phyloP scores from a whole-genome alignment of 2,797 vertebrate species.

The Oryzias sinensis region DNA sequence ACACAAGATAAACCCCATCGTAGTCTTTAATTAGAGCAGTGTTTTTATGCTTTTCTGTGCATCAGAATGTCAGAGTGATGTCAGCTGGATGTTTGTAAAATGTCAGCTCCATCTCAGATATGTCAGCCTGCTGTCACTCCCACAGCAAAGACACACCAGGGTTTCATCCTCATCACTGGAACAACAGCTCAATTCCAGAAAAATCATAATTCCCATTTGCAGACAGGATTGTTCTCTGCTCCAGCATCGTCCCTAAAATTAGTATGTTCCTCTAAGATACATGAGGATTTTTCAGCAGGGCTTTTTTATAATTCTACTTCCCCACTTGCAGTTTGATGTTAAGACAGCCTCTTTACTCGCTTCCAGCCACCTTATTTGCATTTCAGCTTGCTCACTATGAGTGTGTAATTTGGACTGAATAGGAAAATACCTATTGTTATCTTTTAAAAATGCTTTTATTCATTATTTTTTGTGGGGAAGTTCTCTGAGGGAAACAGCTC shows the following conservation, averaged over 20 bases:
- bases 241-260: slow-evolving; percentile 15
- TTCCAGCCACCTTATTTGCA: slow-evolving; percentile 31
- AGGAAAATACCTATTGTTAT: slow-evolving; percentile 15
- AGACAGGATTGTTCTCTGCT: slow-evolving; percentile 10
- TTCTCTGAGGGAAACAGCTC: slow-evolving; percentile 27
- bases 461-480: slow-evolving; percentile 25
- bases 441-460: slow-evolving; percentile 32
- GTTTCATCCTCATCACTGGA: slow-evolving; percentile 29
- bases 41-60: slow-evolving; percentile 4
- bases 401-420: slow-evolving; percentile 10
- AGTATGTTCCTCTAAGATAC: slow-evolving; percentile 12
- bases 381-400: slow-evolving; percentile 22
- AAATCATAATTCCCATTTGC: slow-evolving; percentile 17
- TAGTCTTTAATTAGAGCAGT: slow-evolving; percentile 10
- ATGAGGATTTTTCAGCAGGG: slow-evolving; percentile 17
- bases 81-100: slow-evolving; percentile 32
- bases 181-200: slow-evolving; percentile 33
- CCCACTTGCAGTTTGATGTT: slow-evolving; percentile 19
- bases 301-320: not conserved
- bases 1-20: slow-evolving; percentile 8
- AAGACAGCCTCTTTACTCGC: slow-evolving; percentile 26
- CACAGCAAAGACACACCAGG: slow-evolving; percentile 25
- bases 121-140: slow-evolving; percentile 46
- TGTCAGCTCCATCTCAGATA: slow-evolving; percentile 34
- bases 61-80: slow-evolving; percentile 22